Conservation (phyloP, 2,113 vertebrate species). For the Panthera uncia region DNA sequence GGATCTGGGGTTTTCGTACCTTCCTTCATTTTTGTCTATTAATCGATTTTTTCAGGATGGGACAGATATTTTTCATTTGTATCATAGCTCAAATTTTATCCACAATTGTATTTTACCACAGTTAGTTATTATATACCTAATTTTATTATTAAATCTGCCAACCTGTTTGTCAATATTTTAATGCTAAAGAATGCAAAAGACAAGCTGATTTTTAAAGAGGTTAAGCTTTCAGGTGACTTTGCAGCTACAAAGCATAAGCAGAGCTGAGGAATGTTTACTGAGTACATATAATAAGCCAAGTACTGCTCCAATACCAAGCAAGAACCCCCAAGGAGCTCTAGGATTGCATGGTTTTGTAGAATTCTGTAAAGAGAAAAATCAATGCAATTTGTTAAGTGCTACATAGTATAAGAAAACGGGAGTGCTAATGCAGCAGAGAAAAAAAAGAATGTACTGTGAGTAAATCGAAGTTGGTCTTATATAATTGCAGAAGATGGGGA, state of each 20-base stretch:
- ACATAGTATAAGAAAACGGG: background rate
- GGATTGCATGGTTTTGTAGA: background rate
- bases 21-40: background rate
- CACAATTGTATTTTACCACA: background rate
- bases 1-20: accelerated
- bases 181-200: background rate
- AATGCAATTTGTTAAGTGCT: background rate
- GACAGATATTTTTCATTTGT: background rate
- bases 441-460: background rate
- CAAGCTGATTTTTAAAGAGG: background rate
- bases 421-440: background rate
- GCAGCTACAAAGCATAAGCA: background rate
- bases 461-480: background rate
- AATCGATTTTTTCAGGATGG: background rate
- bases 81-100: background rate
- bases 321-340: background rate
- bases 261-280: background rate
- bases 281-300: background rate
- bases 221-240: background rate
- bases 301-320: background rate
- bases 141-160: background rate
- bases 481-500: background rate
- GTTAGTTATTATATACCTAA: background rate
- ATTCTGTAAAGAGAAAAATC: background rate
- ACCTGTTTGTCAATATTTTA: background rate